Evolutionary conservation across 1,140 invertebrate species (phyloP).

Genomic region (Psilanteris sp.): DNA sequence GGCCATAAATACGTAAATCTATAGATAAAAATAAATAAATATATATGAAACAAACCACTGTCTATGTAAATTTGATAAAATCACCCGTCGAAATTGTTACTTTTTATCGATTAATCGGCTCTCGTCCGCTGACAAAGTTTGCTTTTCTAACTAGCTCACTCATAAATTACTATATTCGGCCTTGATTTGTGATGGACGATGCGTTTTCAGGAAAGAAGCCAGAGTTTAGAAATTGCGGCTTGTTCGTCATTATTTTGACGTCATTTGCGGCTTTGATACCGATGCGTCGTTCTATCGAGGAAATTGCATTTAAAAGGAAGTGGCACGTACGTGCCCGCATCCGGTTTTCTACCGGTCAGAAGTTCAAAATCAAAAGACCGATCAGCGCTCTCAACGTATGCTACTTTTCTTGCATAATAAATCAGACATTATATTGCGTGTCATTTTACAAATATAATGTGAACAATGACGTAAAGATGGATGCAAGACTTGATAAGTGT

Average conservation of each 20-base stretch:
- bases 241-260: constrained; percentile 43
- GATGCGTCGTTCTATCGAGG: constrained; percentile 34
- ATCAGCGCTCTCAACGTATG: constrained; percentile 14
- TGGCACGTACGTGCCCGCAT: constrained; percentile 57
- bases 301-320: constrained; percentile 55
- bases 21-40: too few species aligned
- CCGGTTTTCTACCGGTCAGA: constrained; percentile 51
- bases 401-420: constrained; percentile 59
- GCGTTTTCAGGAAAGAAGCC: constrained; percentile 24
- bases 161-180: constrained; percentile 34
- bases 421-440: constrained; percentile 36
- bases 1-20: too few species aligned
- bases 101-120: constrained; percentile 32
- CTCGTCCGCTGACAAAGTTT: constrained; percentile 26
- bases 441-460: constrained; percentile 10
- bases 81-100: constrained; percentile 5
- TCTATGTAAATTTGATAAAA: too few species aligned
- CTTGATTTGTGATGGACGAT: constrained; percentile 28
- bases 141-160: constrained; percentile 6
- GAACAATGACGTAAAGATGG: constrained; percentile 26
- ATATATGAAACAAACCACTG: too few species aligned
- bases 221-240: constrained; percentile 21
- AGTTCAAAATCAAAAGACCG: constrained; percentile 52
- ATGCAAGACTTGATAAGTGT: too few species aligned
- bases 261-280: constrained; percentile 54